phyloP scores from a whole-genome alignment of 2,113 vertebrate genomes.

The Caloenas nicobarica region DNA sequence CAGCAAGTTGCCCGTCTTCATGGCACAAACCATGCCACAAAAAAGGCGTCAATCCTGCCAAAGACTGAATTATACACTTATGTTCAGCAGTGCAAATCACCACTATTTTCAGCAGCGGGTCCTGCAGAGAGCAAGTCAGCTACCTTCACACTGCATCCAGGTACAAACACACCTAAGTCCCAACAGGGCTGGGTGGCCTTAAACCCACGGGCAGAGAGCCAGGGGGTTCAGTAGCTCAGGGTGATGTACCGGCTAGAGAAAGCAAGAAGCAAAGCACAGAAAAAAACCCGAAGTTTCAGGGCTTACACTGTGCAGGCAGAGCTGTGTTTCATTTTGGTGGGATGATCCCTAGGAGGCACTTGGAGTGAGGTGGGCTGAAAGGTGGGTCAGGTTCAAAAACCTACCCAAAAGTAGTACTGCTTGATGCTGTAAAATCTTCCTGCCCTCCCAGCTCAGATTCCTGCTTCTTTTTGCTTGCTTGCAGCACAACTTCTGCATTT shows the following conservation, averaged over 20 bases:
- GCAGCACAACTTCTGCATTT: background rate
- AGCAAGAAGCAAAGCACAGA: background rate
- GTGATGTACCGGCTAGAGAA: fast-evolving
- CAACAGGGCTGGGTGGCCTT: background rate
- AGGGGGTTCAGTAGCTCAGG: fast-evolving
- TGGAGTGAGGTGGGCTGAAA: background rate
- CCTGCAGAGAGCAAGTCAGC: fast-evolving
- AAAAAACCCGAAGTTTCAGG: background rate
- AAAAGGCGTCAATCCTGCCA: background rate
- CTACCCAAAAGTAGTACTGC: too few species aligned
- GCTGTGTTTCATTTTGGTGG: background rate
- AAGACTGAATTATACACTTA: background rate
- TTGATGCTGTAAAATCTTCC: background rate
- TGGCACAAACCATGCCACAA: fast-evolving
- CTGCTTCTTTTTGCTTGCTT: background rate
- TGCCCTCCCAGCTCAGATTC: background rate
- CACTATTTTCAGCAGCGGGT: background rate
- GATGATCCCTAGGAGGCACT: background rate
- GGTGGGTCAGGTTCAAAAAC: background rate
- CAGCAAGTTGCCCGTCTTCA: background rate
- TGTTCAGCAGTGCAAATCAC: fast-evolving
- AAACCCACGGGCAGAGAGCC: fast-evolving
- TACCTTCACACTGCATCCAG: fast-evolving
- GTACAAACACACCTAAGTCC: fast-evolving
- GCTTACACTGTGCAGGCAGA: fast-evolving